Evolutionary conservation across 2,797 vertebrate species (phyloP), one percentile per base, ranked within the genome.

Genomic region (Sphaeramia orbicularis): DNA sequence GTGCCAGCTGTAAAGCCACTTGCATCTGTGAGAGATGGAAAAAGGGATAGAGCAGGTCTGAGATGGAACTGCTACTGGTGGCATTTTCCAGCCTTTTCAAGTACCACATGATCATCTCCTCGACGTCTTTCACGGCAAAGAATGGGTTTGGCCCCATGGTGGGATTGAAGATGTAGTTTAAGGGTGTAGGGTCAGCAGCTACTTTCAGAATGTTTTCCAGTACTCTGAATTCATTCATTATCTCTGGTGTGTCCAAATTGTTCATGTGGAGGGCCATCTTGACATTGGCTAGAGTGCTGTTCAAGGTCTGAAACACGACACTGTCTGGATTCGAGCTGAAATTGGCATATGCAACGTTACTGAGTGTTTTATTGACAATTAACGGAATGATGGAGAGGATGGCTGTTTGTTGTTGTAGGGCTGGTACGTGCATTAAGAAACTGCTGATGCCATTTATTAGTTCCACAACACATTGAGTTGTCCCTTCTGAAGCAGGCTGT

Each of bases 31-130:
- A 64, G 11, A 91, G 41, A 10, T n/a, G 14, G 57, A 89, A 88
- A 42, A 93, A 42, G 11, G 86, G 83, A 1, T 74, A 10, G 16
- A 94, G 75, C 48, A 92, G 69, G 0, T 72, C 52, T 24, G 84
- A 84, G 21, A 76, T 14, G 0, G 84, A 74, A 61, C 91, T 91
- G 43, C 32, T 65, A 16, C 69, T 88, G 21, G 86, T 92, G 66
- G 85, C 72, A 10, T 91, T 91, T 77, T 88, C 88, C 56, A 95
- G 59, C 32, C 58, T 89, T 24, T 57, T 75, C 59, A 95, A 74
- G 79, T 94, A 94, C 92, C 93, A 94, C 11, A 84, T 9, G 13
- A 81, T 64, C 10, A 93, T 86, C 19, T 90, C 65, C 19, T 87
- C 42, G 53, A 89, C 92, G 0, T 80, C 50, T 30, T 40, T 68